phyloP scores from a whole-genome alignment of 2,113 vertebrate species.

The Podarcis muralis region DNA sequence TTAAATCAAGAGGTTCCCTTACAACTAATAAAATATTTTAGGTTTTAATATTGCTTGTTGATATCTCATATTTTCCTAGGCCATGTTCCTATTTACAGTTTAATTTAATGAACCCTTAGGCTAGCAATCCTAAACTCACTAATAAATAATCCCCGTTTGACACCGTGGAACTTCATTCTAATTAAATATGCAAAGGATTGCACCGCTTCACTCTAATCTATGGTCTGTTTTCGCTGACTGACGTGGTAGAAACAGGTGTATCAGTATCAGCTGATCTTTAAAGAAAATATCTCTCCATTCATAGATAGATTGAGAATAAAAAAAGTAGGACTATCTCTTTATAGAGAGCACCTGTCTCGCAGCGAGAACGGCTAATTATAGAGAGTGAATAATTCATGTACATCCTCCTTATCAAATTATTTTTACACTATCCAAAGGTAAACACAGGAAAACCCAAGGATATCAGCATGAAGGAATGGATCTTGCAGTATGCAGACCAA shows the following conservation, averaged over 20 bases:
- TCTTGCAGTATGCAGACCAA: slow-evolving; percentile 88
- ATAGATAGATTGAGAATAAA: not conserved
- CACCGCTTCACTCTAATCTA: not conserved
- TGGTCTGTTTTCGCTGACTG: not conserved
- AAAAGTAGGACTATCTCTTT: too few species aligned
- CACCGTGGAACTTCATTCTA: not conserved
- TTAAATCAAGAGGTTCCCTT: not conserved
- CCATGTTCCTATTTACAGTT: not conserved
- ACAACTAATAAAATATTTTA: not conserved
- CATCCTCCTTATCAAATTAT: slow-evolving; percentile 4
- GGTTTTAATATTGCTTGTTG: too few species aligned
- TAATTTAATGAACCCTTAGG: not conserved
- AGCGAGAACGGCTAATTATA: not conserved
- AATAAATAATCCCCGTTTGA: not conserved
- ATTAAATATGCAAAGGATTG: too few species aligned
- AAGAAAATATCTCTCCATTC: not conserved
- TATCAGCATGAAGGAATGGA: slow-evolving; percentile 92
- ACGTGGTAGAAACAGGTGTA: not conserved
- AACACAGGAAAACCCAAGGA: slow-evolving; percentile 74
- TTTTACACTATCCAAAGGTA: slow-evolving; percentile 53
- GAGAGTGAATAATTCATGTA: not conserved
- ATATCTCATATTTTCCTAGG: too few species aligned
- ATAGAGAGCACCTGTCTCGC: not conserved
- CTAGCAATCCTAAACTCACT: not conserved
- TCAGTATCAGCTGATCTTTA: not conserved